These are phyloP conservation scores for Altica lythri DNA, from an alignment of 2,888 invertebrate species.

Conservation along the genomic window DNA sequence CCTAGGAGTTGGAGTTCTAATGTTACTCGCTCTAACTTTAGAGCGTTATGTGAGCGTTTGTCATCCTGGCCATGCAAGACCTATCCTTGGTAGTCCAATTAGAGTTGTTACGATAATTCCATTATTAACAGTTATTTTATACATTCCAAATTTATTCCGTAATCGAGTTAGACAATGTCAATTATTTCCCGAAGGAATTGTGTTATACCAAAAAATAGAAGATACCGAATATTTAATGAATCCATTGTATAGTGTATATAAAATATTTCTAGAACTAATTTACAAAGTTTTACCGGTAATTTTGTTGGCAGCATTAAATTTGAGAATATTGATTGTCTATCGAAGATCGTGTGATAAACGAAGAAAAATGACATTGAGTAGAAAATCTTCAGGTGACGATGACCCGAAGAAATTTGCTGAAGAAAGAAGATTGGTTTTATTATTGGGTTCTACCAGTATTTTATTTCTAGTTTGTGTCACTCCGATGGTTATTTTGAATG, in stretches of 20 bases:
- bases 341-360: constrained; percentile 68
- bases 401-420: constrained; percentile 71
- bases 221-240: constrained; percentile 50
- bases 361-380: constrained; percentile 67
- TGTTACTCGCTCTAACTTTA: constrained; percentile 73
- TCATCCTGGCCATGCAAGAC: constrained; percentile 70
- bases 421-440: constrained; percentile 67
- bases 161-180: constrained; percentile 61
- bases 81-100: constrained; percentile 65
- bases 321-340: constrained; percentile 70
- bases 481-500: constrained; percentile 73
- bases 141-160: constrained; percentile 71
- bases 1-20: constrained; percentile 75
- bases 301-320: constrained; percentile 67
- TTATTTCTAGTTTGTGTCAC: constrained; percentile 72
- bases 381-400: constrained; percentile 64
- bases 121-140: constrained; percentile 67
- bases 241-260: constrained; percentile 60
- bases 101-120: constrained; percentile 69
- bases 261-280: constrained; percentile 66
- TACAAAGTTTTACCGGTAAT: constrained; percentile 73
- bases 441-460: constrained; percentile 70
- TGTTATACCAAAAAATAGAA: constrained; percentile 62
- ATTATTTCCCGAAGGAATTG: constrained; percentile 57
- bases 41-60: constrained; percentile 78